phyloP scores from a whole-genome alignment of 2,113 vertebrate genomes.

The Cheirogaleus medius region DNA sequence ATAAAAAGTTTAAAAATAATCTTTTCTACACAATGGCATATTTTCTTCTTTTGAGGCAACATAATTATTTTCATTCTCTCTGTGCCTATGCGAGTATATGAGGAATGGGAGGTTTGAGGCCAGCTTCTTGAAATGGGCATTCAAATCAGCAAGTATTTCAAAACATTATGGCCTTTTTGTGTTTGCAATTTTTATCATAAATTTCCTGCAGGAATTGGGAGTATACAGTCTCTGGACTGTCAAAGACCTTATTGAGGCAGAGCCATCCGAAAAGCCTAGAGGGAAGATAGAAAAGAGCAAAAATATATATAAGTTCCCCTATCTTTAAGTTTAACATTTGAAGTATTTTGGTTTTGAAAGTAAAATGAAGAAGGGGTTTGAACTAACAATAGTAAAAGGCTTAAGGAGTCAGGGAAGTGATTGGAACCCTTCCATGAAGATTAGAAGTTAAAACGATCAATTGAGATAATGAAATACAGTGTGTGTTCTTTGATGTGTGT shows the following conservation, averaged over 20 bases:
- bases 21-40: not conserved
- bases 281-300: not conserved
- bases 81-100: not conserved
- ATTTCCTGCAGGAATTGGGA: not conserved
- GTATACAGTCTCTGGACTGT: not conserved
- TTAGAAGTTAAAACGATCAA: slow-evolving; percentile 54
- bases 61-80: not conserved
- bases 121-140: not conserved
- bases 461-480: slow-evolving; percentile 73
- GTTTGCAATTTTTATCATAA: not conserved
- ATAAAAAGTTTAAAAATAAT: not conserved
- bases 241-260: not conserved
- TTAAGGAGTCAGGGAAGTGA: slow-evolving; percentile 29
- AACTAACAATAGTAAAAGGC: slow-evolving; percentile 32
- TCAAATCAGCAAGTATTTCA: not conserved
- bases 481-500: slow-evolving; percentile 44
- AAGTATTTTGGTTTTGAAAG: not conserved
- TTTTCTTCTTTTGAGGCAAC: not conserved
- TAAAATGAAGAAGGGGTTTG: not conserved
- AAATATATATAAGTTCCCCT: not conserved
- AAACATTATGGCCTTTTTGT: not conserved
- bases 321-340: slow-evolving; percentile 33
- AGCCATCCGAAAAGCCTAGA: not conserved
- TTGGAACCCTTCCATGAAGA: slow-evolving; percentile 45
- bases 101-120: not conserved